phyloP scores from a whole-genome alignment of 2,888 invertebrate genomes.

The Lycia hirtaria region DNA sequence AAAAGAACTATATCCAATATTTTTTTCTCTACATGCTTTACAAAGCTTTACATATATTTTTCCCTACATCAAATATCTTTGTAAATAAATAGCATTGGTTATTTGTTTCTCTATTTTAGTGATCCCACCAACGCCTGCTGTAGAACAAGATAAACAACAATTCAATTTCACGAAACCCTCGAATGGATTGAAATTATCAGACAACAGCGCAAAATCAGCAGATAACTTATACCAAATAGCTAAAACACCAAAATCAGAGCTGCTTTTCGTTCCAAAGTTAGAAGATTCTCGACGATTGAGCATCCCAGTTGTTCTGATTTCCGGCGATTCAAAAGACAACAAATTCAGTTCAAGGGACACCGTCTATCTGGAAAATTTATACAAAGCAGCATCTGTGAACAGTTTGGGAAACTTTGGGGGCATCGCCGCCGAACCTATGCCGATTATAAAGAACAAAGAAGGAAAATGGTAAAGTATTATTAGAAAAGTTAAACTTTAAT shows the following conservation, averaged over 20 bases:
- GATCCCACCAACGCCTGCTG: conserved; percentile 78
- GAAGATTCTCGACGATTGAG: conserved; percentile 70
- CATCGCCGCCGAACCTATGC: conserved; percentile 76
- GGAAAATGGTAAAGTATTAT: conserved; percentile 75
- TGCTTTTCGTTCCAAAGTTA: conserved; percentile 71
- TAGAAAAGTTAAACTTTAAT: conserved; percentile 14
- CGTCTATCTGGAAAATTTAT: conserved; percentile 76
- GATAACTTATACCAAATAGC: conserved; percentile 68
- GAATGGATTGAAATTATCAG: conserved; percentile 46
- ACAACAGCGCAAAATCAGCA: conserved; percentile 65
- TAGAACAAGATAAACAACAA: conserved; percentile 60
- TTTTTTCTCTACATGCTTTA: too few species aligned
- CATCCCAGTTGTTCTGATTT: conserved; percentile 75
- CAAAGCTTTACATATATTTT: not conserved
- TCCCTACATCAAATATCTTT: not conserved
- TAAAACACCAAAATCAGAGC: conserved; percentile 62
- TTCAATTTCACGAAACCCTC: conserved; percentile 65
- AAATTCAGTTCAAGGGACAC: conserved; percentile 78
- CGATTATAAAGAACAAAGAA: conserved; percentile 78
- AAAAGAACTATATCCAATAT: too few species aligned
- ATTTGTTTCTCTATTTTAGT: conserved; percentile 50
- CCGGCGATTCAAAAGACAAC: conserved; percentile 63
- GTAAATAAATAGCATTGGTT: not conserved
- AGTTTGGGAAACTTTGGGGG: conserved; percentile 78
- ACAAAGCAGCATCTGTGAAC: conserved; percentile 76